Percentiles rank a stretch among this genome's conserved stretches.
Evolutionary conservation across 2,797 vertebrate genomes (phyloP).

Genomic region (Malacoctenus gilli): DNA sequence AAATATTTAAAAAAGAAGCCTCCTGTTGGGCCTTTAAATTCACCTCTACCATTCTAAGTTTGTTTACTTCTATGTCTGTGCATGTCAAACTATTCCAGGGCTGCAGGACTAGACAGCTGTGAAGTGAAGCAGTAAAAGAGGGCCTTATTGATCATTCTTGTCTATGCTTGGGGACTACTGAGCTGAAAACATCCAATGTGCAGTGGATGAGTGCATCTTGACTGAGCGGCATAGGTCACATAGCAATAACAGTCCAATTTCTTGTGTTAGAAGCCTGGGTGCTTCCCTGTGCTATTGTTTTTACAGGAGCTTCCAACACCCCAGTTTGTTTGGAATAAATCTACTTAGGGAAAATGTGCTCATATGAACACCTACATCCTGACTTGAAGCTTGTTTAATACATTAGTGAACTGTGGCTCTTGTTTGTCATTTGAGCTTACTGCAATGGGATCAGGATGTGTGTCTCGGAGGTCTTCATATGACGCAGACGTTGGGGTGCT

Average conservation of each 20-base stretch:
- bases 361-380: no score
- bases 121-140: constrained; percentile 80
- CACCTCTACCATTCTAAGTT: constrained; percentile 70
- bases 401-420: no score
- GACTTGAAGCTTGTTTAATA: no score
- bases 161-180: constrained; percentile 69
- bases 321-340: constrained; percentile 26
- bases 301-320: constrained; percentile 10
- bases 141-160: constrained; percentile 78
- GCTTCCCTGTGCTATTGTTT: constrained; percentile 29
- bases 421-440: no score
- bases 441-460: no score
- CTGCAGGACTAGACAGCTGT: constrained; percentile 68
- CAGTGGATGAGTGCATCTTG: constrained; percentile 75
- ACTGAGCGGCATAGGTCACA: constrained; percentile 74
- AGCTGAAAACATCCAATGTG: constrained; percentile 80
- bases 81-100: constrained; percentile 64
- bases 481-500: no score
- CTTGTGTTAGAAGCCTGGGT: constrained; percentile 41
- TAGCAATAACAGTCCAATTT: constrained; percentile 66
- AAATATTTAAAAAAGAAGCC: constrained; percentile 35
- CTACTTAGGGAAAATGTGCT: no score
- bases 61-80: constrained; percentile 68
- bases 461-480: no score
- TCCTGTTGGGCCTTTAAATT: constrained; percentile 52